phyloP scores from a whole-genome alignment of 2,797 vertebrate genomes.

The Microctenopoma lineatum region DNA sequence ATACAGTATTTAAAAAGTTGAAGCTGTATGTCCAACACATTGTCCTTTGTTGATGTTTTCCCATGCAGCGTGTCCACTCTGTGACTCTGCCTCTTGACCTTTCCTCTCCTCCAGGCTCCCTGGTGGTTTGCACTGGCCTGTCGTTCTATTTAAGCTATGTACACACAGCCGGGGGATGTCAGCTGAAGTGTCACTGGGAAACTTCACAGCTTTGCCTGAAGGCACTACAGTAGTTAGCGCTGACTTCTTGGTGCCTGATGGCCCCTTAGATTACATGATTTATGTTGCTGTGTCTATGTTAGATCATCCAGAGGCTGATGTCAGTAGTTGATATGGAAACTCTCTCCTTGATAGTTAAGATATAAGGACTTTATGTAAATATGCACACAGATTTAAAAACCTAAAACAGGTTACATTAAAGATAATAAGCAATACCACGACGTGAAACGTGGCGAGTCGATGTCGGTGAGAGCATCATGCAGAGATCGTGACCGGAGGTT shows the following conservation, averaged over 20 bases:
- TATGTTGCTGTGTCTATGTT: slow-evolving; percentile 25
- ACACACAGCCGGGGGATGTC: slow-evolving; percentile 43
- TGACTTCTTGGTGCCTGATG: slow-evolving; percentile 6
- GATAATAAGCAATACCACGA: neutral
- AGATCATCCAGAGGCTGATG: neutral
- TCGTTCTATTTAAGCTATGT: slow-evolving; percentile 49
- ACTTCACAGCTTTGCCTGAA: slow-evolving; percentile 51
- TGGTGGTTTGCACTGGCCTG: slow-evolving; percentile 54
- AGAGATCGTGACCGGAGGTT: slow-evolving; percentile 32
- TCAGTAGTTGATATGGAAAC: neutral
- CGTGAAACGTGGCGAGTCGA: neutral
- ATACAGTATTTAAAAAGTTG: neutral
- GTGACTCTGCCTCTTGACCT: slow-evolving; percentile 63
- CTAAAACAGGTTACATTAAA: neutral
- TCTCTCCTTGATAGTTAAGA: neutral
- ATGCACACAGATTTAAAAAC: neutral
- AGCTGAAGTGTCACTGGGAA: slow-evolving; percentile 68
- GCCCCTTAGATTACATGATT: slow-evolving; percentile 22
- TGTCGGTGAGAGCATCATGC: neutral
- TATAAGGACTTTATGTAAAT: neutral
- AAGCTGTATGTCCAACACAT: neutral
- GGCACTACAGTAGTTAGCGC: slow-evolving; percentile 24
- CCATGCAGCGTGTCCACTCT: slow-evolving; percentile 57
- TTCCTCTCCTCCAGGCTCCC: slow-evolving; percentile 57
- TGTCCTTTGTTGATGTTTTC: slow-evolving; percentile 51